Conservation (phyloP, 1,140 invertebrate species). For the Helicorthomorpha holstii region DNA sequence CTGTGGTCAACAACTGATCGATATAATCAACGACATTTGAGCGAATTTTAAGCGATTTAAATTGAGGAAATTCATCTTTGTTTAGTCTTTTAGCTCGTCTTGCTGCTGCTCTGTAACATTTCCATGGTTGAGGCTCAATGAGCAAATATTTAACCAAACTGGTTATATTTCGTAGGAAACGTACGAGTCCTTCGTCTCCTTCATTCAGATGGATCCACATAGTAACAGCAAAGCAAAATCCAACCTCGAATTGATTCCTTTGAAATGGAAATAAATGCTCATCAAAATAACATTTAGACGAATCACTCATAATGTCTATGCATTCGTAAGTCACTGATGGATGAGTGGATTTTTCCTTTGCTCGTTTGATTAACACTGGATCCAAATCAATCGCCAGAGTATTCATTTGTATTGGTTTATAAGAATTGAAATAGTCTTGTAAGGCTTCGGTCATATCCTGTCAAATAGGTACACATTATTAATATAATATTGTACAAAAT, state of each 20-base stretch:
- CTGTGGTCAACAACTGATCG: conserved; percentile 32
- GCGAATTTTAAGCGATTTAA: conserved; percentile 36
- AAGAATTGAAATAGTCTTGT: conserved; percentile 29
- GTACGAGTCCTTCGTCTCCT: conserved; percentile 46
- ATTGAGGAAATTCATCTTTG: conserved; percentile 36
- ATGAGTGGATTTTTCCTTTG: conserved; percentile 31
- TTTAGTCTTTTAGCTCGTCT: conserved; percentile 44
- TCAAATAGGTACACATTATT: too few species aligned
- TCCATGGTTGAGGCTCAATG: conserved; percentile 65
- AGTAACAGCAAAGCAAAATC: conserved; percentile 62
- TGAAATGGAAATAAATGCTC: conserved; percentile 4
- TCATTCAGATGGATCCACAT: conserved; percentile 77
- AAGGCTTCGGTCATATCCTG: conserved; percentile 44
- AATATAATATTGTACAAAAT: too few species aligned
- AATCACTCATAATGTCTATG: conserved; percentile 40
- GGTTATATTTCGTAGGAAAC: conserved; percentile 31
- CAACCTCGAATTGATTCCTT: conserved; percentile 41
- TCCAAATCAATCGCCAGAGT: conserved; percentile 59
- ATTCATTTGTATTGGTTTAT: conserved; percentile 20
- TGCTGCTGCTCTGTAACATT: conserved; percentile 53
- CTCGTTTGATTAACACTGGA: conserved; percentile 43
- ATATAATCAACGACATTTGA: conserved; percentile 41
- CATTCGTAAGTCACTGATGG: conserved; percentile 34
- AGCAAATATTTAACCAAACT: conserved; percentile 40
- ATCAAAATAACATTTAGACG: conserved; percentile 3